phyloP scores from a whole-genome alignment of 1,140 invertebrate genomes.

The Anastrepha ludens region DNA sequence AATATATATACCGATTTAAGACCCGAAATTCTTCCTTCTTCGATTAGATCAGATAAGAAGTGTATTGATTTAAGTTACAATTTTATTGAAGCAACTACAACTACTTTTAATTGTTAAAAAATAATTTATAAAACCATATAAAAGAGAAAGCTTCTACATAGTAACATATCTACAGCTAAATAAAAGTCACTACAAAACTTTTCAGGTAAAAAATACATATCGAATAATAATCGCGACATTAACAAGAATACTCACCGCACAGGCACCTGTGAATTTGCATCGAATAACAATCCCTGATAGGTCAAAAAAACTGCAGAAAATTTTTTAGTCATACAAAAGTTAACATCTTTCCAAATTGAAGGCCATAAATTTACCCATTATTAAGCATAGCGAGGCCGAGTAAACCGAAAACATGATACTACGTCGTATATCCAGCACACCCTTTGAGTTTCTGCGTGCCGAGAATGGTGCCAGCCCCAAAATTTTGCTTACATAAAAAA shows the following conservation, averaged over 20 bases:
- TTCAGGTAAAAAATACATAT: neutral
- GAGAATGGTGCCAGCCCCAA: conserved; percentile 76
- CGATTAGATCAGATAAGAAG: no score
- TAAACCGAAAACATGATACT: conserved; percentile 75
- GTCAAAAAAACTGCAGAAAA: conserved; percentile 65
- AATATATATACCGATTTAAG: no score
- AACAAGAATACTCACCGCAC: conserved; percentile 66
- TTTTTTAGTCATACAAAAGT: neutral
- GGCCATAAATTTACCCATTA: conserved; percentile 62
- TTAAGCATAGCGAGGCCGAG: conserved; percentile 67
- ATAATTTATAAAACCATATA: neutral
- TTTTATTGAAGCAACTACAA: no score
- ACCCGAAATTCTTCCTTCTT: no score
- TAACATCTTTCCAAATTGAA: neutral
- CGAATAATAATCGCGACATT: neutral
- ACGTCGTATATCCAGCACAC: conserved; percentile 72
- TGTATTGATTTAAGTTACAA: neutral
- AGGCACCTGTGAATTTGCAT: conserved; percentile 69
- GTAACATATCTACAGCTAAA: no score
- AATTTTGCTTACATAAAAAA: conserved; percentile 75
- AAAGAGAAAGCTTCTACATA: neutral
- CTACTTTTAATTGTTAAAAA: no score
- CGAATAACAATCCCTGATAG: conserved; percentile 68
- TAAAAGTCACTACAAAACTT: neutral
- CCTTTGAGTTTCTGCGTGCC: conserved; percentile 61